Base-by-base conservation (phyloP, 2,797 vertebrate species). In the Phrynocephalus guinanensis region DNA sequence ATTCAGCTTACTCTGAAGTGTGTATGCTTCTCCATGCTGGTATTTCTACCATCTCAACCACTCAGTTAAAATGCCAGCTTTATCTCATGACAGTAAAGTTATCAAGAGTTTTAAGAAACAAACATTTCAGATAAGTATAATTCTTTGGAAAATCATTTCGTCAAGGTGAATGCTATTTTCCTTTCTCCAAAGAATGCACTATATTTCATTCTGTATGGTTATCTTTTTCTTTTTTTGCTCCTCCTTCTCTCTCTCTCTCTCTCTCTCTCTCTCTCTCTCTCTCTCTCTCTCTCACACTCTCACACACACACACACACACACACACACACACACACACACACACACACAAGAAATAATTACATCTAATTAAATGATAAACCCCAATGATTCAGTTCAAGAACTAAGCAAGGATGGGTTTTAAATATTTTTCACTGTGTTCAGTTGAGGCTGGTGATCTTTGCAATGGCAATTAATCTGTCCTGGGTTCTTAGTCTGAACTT, bases 21-120 rank as follows among this genome's bases (percentile, higher is more conserved):
- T 78, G 18, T 70, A 38, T 79, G 79, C 22, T 72, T 88, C 94
- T 88, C 94, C 86, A 38, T 38, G 79, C 1, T 0, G 50, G 28
- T n/a, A 38, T 68, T 82, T 81, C 24, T 28, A 33, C 79, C 3
- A 89, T 75, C 48, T 75, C 89, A n/a, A 91, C 80, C 26, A 67
- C 5, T 73, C 89, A 92, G 91, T 50, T 70, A 0, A 79, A 82
- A 73, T 56, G 89, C 85, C 84, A 86, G 89, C 26, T 52, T 81
- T 5, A 75, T 28, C 1, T 33, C 6, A 86, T 91, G 85, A 20
- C 13, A 66, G 38, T 38, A 90, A 86, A 87, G 0, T 88, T 85
- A 2, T 63, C 84, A 44, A 60, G 38, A 44, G 38, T 44, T 44
- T 44, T 44, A 88, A 84, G 76, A 15, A 20, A n/a, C 30, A 76